phyloP scores from a whole-genome alignment of 2,888 invertebrate genomes.

The Antitype chi region DNA sequence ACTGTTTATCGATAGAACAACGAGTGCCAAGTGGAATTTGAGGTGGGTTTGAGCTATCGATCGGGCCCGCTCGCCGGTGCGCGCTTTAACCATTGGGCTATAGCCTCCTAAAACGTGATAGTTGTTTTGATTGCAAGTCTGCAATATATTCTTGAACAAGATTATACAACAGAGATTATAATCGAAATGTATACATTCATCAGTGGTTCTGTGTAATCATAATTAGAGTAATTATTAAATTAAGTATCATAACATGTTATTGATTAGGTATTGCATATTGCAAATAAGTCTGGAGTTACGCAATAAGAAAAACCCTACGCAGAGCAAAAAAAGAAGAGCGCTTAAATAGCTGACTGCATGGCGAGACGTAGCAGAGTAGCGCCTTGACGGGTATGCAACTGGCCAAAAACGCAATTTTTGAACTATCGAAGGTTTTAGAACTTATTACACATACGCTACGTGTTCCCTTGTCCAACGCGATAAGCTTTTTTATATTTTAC shows the following conservation, averaged over 20 bases:
- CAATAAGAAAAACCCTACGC: slow-evolving; percentile 1
- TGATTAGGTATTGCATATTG: slow-evolving; percentile 27
- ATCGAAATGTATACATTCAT: slow-evolving; percentile 25
- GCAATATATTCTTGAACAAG: neutral
- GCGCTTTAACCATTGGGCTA: neutral
- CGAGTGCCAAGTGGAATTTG: neutral
- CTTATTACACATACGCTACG: neutral
- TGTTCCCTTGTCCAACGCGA: neutral
- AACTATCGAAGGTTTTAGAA: neutral
- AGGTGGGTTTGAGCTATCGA: neutral
- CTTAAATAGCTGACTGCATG: neutral
- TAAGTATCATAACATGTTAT: slow-evolving; percentile 37
- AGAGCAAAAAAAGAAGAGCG: neutral
- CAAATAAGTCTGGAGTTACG: neutral
- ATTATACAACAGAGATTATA: slow-evolving; percentile 3
- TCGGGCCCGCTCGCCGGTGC: too few species aligned
- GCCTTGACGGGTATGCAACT: neutral
- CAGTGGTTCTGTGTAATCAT: slow-evolving; percentile 14
- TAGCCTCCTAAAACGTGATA: neutral
- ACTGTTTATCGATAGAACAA: neutral
- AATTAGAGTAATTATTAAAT: slow-evolving; percentile 22
- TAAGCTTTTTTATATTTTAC: slow-evolving; percentile 1
- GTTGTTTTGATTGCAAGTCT: neutral
- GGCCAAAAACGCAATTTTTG: neutral
- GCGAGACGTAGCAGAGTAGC: neutral